phyloP scores from a whole-genome alignment of 2,113 vertebrate genomes.

The Rhea pennata region DNA sequence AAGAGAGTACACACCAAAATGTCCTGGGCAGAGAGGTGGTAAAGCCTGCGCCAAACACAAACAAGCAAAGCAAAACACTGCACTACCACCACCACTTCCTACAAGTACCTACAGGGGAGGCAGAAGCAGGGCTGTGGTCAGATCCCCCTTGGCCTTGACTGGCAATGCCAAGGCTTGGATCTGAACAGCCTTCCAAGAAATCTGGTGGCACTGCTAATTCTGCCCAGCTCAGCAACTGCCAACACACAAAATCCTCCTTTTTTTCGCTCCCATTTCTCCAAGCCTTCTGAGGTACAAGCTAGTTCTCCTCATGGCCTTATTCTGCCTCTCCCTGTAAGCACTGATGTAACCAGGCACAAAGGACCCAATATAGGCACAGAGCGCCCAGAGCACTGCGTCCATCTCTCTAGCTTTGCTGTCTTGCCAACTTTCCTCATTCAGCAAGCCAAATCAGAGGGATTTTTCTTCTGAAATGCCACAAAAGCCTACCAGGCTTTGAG shows the following conservation, averaged over 20 bases:
- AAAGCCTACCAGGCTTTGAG: conserved; percentile 15
- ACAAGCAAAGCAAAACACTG: background rate
- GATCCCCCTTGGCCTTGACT: fast-evolving
- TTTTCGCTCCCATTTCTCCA: background rate
- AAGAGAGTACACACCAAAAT: background rate
- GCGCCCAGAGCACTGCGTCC: background rate
- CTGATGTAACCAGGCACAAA: fast-evolving
- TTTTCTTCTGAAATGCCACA: conserved; percentile 1
- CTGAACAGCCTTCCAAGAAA: background rate
- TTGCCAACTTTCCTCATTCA: background rate
- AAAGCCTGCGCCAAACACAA: background rate
- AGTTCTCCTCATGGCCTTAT: fast-evolving
- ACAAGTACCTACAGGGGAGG: fast-evolving
- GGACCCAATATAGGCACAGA: background rate
- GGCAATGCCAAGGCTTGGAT: background rate
- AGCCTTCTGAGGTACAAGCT: background rate
- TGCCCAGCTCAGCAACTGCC: background rate
- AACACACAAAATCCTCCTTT: background rate
- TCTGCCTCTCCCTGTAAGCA: background rate
- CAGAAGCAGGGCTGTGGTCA: fast-evolving
- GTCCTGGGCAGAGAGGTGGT: background rate
- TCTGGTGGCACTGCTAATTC: background rate
- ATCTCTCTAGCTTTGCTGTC: background rate
- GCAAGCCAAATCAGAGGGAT: background rate
- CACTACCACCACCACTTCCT: background rate